These are phyloP conservation scores for Okapia johnstoni DNA, from an alignment of 2,113 vertebrate species.

Conservation along the genomic window DNA sequence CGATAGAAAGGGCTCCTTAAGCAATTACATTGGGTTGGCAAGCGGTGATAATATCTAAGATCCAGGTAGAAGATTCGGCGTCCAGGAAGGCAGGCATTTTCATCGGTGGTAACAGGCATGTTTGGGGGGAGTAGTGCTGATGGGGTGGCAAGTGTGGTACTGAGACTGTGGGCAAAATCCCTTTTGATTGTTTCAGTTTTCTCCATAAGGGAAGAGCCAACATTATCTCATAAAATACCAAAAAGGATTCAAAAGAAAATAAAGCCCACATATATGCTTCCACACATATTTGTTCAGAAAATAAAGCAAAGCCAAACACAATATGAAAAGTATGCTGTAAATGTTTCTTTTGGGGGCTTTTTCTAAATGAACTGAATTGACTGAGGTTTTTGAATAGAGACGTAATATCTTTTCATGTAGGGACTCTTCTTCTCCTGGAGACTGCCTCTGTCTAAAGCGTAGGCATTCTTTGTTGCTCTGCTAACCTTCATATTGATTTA, in stretches of 20 bases:
- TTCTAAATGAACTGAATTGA: neutral
- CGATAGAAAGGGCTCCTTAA: neutral
- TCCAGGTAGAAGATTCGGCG: neutral
- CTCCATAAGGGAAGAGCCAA: neutral
- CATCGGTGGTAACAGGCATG: neutral
- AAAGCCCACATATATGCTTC: conserved; percentile 1
- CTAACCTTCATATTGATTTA: neutral
- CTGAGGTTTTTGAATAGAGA: conserved; percentile 1
- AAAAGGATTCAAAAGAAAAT: conserved; percentile 22
- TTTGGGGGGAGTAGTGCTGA: neutral
- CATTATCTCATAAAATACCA: neutral
- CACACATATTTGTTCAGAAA: conserved; percentile 54
- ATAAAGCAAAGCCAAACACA: conserved; percentile 17
- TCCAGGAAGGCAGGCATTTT: neutral
- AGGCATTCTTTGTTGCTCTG: neutral
- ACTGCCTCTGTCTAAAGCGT: neutral
- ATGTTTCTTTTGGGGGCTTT: conserved; percentile 11
- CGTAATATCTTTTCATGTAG: neutral
- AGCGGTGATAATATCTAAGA: neutral
- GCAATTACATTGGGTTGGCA: neutral
- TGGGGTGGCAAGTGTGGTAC: no score
- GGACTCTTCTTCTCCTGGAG: neutral
- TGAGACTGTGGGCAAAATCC: neutral
- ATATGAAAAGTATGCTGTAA: conserved; percentile 5
- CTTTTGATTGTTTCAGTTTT: neutral